Base-by-base conservation (phyloP, 2,888 invertebrate species). In the Drosophila fulvimacula region DNA sequence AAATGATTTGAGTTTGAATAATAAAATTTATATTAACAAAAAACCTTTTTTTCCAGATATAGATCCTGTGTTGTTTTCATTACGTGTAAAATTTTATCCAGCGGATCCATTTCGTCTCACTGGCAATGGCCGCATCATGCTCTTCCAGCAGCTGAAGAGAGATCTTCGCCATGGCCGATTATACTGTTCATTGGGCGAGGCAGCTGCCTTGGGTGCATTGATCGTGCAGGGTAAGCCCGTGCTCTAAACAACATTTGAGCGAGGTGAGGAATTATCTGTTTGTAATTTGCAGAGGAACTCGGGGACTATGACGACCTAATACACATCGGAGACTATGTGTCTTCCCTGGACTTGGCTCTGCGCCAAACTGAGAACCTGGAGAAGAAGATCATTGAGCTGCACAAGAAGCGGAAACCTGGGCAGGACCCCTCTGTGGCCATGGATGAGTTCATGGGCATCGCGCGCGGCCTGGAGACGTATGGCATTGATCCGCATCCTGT, bases 401-500 rank as follows among this genome's bases (percentile, higher is more conserved):
- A 99, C 92, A 96, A 96, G 85, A 96, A 96, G 58, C 96, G 97
- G 60, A 95, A 98, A 52, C 95, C 97, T 79, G 97, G 97, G 49
- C 96, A 97, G 93, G 95, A 96, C 55, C 96, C 97, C 3, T 95
- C 96, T 61, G 96, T 97, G 87, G 96, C 98, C 0, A 98, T 99
- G 93, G 95, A 95, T 68, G 95, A 96, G 81, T 99, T 99, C 93
- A 95, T 99, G 87, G 96, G 96, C 92, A 96, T 98, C 88, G 97
- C 98, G 44, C 96, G 97, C 79, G 95, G 96, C 77, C 94, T 99
- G 64, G 99, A 99, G 92, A 98, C 99, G 0, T 99, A 99, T 91
- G 99, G 99, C 30, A 97, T 99, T 38, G 99, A 99, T 93, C 99
- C 99, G 11, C 98, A 99, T 94, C 97, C 98, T 68, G 99, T 99